Percentiles rank a stretch among this genome's conserved stretches.
These are phyloP conservation scores for Luperina testacea DNA, from an alignment of 2,888 invertebrate species.

Conservation along the genomic window DNA sequence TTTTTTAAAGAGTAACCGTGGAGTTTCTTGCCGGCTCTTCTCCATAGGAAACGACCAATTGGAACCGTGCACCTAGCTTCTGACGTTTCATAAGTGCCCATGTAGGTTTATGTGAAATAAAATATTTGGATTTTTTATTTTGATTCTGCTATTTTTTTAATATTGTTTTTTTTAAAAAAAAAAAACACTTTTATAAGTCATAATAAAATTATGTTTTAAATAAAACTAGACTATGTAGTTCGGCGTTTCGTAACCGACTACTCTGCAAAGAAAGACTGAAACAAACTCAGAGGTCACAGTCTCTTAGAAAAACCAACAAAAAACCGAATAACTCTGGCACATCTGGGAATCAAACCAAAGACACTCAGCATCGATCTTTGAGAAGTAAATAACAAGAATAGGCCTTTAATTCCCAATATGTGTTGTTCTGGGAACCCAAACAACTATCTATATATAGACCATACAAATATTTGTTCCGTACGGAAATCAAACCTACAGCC, in stretches of 20 bases:
- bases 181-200: not conserved
- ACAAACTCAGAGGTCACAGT: not conserved
- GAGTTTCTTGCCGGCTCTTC: too few species aligned
- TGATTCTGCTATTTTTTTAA: too few species aligned
- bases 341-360: not conserved
- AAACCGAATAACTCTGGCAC: not conserved
- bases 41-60: too few species aligned
- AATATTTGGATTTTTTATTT: too few species aligned
- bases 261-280: not conserved
- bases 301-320: not conserved
- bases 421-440: not conserved
- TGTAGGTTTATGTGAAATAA: too few species aligned
- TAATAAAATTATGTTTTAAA: not conserved
- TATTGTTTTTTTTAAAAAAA: too few species aligned
- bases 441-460: not conserved
- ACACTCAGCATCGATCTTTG: not conserved
- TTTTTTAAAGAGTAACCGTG: too few species aligned
- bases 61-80: too few species aligned
- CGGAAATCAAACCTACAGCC: not conserved
- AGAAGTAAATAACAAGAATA: not conserved
- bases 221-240: not conserved
- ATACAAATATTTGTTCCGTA: conserved; percentile 1
- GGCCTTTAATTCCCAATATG: not conserved
- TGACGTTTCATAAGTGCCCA: too few species aligned
- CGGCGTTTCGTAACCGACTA: not conserved